Evolutionary conservation across 2,113 vertebrate genomes (phyloP).

Genomic region (Tamias sibiricus): DNA sequence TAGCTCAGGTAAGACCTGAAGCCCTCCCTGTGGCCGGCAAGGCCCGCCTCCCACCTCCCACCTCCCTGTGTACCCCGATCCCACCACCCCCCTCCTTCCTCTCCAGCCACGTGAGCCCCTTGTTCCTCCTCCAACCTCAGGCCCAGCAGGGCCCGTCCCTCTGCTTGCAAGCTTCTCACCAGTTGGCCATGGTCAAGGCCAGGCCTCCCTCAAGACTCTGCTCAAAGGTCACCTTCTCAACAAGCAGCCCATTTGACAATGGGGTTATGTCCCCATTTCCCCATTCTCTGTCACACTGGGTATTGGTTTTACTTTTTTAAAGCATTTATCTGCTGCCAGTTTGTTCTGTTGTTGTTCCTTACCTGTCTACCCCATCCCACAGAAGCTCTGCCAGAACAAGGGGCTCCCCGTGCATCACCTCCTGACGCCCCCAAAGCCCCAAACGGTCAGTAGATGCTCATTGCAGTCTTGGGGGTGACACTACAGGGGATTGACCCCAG

Average conservation of each 20-base stretch:
- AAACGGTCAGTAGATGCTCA: neutral
- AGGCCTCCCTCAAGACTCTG: neutral
- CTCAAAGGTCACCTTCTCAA: neutral
- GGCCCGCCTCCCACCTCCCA: accelerated
- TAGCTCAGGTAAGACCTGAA: neutral
- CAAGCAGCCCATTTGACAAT: neutral
- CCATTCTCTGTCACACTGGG: too few relatives aligned
- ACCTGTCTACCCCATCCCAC: too few relatives aligned
- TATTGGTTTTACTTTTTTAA: neutral
- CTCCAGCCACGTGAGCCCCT: neutral
- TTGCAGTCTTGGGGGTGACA: too few relatives aligned
- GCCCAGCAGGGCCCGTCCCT: too few relatives aligned
- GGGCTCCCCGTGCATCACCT: neutral
- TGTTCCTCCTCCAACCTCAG: neutral
- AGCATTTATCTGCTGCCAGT: too few relatives aligned
- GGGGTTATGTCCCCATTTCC: neutral
- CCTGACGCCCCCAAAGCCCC: too few relatives aligned
- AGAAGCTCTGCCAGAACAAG: neutral
- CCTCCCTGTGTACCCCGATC: neutral
- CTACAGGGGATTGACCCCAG: too few relatives aligned
- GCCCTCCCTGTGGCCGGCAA: neutral
- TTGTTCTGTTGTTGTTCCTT: neutral
- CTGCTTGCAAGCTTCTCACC: neutral
- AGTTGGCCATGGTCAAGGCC: neutral
- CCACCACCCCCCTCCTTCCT: neutral